Base-by-base conservation (phyloP, 2,888 invertebrate species). In the Drosophila macrospina region DNA sequence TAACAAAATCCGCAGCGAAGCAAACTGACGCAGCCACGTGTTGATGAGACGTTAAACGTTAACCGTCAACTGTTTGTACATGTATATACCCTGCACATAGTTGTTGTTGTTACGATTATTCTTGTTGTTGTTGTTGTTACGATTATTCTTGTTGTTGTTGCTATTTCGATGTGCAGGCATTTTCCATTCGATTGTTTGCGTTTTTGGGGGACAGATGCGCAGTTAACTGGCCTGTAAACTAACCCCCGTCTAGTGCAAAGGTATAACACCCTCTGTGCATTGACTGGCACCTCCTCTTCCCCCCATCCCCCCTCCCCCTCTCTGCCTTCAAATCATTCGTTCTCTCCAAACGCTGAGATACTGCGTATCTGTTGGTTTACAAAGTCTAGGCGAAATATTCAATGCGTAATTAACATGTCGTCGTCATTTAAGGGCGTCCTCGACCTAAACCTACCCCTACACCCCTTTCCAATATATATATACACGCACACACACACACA, bases 371-470 rank as follows among this genome's bases (percentile, higher is more conserved):
- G 24, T 55, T 72, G 32, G 34, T 54, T 67, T 37, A 42, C 32
- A 16, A 45, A 60, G 41, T 32, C 16, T 47, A 51, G 37, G 48
- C 52, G 59, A 69, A 56, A 69, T 72, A 77, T 72, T 51, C 64
- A 51, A 64, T 76, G 64, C 75, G 75, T 75, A 75, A 77, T 75
- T 75, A 75, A 75, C 75, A 71, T 74, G 68, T 74, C 41, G 73
- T 72, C 61, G 54, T 59, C 37, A 47, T 55, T 44, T 52, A 11
- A 32, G 15, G 16, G 30, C 16, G 16, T 11, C 47, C 16, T 45
- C 26, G 41, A 4, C 28, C 20, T 16, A 10, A 26, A 26, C 11
- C 47, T 37, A 34, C 48, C n/a, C 6, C 20, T 28, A 7, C 11
- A 13, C 36, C 16, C 24, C 11, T 16, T 2, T 30, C 10, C 2